Conservation (phyloP, 2,797 vertebrate species). For the Pseudotriccus pelzelni region DNA sequence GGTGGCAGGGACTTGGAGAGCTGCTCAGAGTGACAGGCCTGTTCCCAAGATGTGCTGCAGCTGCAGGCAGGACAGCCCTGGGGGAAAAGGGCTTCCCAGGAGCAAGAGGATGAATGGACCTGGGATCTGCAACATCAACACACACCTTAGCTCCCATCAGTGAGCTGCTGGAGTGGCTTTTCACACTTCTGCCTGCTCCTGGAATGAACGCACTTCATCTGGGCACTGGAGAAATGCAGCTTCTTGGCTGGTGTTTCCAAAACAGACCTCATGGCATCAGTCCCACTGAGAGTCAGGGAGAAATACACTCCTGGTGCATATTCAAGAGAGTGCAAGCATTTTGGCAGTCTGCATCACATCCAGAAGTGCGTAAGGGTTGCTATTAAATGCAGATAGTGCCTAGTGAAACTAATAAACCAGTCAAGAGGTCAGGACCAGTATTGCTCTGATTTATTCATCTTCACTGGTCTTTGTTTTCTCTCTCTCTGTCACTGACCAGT, state of each 20-base stretch:
- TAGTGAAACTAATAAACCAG: not conserved
- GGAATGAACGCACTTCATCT: not conserved
- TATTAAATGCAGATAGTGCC: not conserved
- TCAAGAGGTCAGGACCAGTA: not conserved
- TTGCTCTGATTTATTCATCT: not conserved
- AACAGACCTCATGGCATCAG: not conserved
- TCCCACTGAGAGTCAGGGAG: not conserved
- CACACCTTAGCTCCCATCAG: not conserved
- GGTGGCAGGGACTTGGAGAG: not conserved
- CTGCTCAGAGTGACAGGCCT: not conserved
- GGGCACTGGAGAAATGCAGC: not conserved
- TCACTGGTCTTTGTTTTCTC: not conserved
- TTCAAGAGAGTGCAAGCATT: not conserved
- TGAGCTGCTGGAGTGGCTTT: not conserved
- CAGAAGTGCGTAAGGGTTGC: not conserved
- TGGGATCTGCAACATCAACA: not conserved
- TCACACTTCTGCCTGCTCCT: not conserved
- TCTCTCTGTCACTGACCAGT: not conserved
- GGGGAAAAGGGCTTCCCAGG: not conserved
- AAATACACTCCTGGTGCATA: not conserved
- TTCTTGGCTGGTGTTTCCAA: not conserved
- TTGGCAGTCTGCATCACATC: not conserved
- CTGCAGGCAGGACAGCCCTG: not conserved
- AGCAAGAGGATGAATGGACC: not conserved
- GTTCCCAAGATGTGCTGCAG: not conserved